Percentiles rank a stretch among this genome's conserved stretches.
Evolutionary conservation across 2,888 invertebrate species (phyloP).

Genomic region (Camptogramma bilineatum): DNA sequence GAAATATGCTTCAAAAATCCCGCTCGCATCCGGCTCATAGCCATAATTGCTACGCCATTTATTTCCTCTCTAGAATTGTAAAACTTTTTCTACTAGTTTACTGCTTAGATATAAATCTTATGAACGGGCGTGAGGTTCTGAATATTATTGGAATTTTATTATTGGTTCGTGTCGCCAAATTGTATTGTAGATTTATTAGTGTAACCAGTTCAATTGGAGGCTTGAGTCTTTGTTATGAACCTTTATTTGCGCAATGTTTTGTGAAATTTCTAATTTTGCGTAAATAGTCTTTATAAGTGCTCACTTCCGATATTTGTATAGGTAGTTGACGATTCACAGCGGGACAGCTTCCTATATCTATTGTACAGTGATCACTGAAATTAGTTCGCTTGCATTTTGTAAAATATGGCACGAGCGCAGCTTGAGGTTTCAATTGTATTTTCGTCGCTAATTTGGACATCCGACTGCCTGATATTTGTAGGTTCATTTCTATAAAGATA

Average conservation of each 20-base stretch:
- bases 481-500: neutral
- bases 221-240: constrained; percentile 19
- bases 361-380: constrained; percentile 7
- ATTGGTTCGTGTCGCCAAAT: constrained; percentile 65
- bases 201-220: neutral
- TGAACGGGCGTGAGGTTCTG: constrained; percentile 73
- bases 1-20: constrained; percentile 74
- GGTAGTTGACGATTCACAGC: constrained; percentile 27
- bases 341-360: constrained; percentile 22
- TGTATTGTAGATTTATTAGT: constrained; percentile 53
- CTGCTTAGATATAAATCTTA: constrained; percentile 76
- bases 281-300: constrained; percentile 33
- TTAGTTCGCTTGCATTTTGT: neutral
- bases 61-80: constrained; percentile 74
- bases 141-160: constrained; percentile 58
- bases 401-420: constrained; percentile 13
- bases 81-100: constrained; percentile 61
- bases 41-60: constrained; percentile 80
- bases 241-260: constrained; percentile 33
- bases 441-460: neutral
- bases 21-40: constrained; percentile 79
- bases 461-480: neutral
- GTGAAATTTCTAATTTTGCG: constrained; percentile 28
- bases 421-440: neutral
- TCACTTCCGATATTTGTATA: constrained; percentile 32